These are phyloP conservation scores for Oxygymnocypris stewartii DNA, from an alignment of 2,113 vertebrate genomes.

Conservation along the genomic window DNA sequence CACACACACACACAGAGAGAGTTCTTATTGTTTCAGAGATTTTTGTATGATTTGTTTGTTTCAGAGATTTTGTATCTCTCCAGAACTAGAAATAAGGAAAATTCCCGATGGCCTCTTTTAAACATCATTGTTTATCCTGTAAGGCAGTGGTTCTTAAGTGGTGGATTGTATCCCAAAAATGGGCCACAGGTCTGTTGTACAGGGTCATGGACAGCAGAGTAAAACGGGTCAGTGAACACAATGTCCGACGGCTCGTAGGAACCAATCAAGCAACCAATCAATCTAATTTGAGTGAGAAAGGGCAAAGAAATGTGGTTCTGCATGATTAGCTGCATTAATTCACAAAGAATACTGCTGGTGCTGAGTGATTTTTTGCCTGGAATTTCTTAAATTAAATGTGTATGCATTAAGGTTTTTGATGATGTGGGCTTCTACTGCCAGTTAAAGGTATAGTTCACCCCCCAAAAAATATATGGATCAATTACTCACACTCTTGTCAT, in stretches of 20 bases:
- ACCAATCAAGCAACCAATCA: neutral
- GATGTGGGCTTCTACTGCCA: neutral
- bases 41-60: slow-evolving; percentile 31
- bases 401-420: neutral
- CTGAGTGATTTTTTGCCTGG: neutral
- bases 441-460: neutral
- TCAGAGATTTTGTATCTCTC: slow-evolving; percentile 25
- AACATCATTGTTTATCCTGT: neutral
- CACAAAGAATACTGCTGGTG: neutral
- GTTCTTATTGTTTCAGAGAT: slow-evolving; percentile 52
- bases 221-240: neutral
- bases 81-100: neutral
- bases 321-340: neutral
- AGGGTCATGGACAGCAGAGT: neutral
- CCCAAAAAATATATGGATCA: neutral
- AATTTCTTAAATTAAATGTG: neutral
- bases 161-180: neutral
- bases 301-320: slow-evolving; percentile 2
- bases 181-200: neutral
- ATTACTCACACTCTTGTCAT: neutral
- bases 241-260: neutral
- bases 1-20: no score
- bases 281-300: neutral
- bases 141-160: neutral
- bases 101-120: neutral